Percentiles rank a stretch among this genome's conserved stretches.
phyloP scores from a whole-genome alignment of 2,888 invertebrate species.

The Polyommatus icarus region DNA sequence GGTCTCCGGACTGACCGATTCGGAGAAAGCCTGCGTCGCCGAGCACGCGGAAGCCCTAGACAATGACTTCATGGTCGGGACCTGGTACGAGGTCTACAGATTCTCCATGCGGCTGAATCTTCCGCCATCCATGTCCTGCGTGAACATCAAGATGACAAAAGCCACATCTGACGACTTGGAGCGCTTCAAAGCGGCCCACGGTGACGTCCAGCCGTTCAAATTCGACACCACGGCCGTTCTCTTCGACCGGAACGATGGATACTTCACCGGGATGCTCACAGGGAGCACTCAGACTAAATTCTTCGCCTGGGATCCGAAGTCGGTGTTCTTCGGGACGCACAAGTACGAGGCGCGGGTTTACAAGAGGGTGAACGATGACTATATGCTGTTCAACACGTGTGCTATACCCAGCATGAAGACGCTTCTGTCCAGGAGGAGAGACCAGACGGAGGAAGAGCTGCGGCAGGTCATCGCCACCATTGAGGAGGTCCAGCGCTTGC shows the following conservation, averaged over 20 bases:
- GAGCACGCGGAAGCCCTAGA: slow-evolving; percentile 15
- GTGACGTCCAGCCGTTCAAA: slow-evolving; percentile 13
- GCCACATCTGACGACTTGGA: slow-evolving; percentile 31
- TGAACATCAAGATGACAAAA: neutral
- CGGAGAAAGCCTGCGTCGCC: slow-evolving; percentile 28
- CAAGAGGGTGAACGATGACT: slow-evolving; percentile 35
- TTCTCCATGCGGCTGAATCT: slow-evolving; percentile 16
- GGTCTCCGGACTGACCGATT: slow-evolving; percentile 20
- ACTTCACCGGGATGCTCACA: slow-evolving; percentile 32
- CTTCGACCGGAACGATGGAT: neutral
- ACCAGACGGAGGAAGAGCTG: slow-evolving; percentile 34
- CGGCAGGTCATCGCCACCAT: slow-evolving; percentile 33
- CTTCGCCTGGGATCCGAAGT: slow-evolving; percentile 31
- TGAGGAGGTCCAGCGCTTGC: slow-evolving; percentile 28
- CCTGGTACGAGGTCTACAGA: slow-evolving; percentile 35
- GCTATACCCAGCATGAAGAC: slow-evolving; percentile 22
- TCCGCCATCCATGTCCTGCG: neutral
- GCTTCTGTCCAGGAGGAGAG: slow-evolving; percentile 35
- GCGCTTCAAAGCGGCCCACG: slow-evolving; percentile 28
- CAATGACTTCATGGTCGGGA: slow-evolving; percentile 34
- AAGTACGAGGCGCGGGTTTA: slow-evolving; percentile 30
- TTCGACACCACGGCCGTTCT: slow-evolving; percentile 35
- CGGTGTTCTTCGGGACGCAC: neutral
- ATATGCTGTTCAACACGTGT: slow-evolving; percentile 33
- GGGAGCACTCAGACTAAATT: slow-evolving; percentile 31